Base-by-base conservation (phyloP, 2,888 invertebrate species). In the Sarcophaga rosellei region DNA sequence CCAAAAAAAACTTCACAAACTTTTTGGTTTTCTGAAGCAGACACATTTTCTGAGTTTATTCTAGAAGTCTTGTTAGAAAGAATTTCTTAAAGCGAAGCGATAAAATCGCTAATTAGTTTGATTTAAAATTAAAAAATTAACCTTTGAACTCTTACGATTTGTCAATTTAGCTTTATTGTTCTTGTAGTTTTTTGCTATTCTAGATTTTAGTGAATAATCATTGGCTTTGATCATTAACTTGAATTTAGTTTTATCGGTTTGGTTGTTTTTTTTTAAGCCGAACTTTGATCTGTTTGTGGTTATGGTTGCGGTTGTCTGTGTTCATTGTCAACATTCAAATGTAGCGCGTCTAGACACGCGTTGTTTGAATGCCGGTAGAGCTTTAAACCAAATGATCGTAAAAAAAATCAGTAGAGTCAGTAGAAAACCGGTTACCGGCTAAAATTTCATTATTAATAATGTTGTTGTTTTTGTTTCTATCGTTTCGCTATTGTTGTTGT, bases 381-480 rank as follows among this genome's bases (percentile, higher is more conserved):
- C 4, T 25, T 25, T 15, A 65, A 65, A 23, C n/a, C 35, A 17
- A 23, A 17, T 35, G 23, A 15, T 53, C 53, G 4, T 53, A 53
- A 17, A 53, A 53, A 15, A 53, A 15, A 47, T 11, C 1, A 53
- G 2, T 23, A 25, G 1, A 35, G 4, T 10, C 23, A 17, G 65
- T 57, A 70, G 35, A 35, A 73, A 73, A 73, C 73, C 73, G 62
- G 73, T 73, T 73, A 62, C 61, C 73, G 73, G 73, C 73, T 57
- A 70, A 70, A 70, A 23, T 57, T 35, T 35, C 35, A 35, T 35
- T 35, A 35, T 35, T 35, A 35, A 20, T 20, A 2, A 15, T 47
- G 3, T 15, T 53, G 1, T 53, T 53, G 53, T 20, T 53, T 15
- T 53, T 53, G 4, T 53, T 53, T 53, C 12, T 15, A 15, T 53